Evolutionary conservation across 1,140 invertebrate species (phyloP).

Genomic region (Hyles euphorbiae): DNA sequence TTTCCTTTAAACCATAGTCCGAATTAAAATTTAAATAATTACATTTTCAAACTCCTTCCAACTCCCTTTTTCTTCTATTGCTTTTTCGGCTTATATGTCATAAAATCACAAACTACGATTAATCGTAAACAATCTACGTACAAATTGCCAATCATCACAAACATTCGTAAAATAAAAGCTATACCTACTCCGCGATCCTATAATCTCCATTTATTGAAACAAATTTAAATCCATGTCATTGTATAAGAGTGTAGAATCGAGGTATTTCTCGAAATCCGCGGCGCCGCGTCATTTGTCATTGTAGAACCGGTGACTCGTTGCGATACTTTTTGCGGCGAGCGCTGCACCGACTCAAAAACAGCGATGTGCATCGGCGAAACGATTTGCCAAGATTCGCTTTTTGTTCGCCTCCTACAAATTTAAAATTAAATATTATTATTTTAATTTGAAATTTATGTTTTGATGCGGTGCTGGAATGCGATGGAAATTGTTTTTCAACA

Average conservation of each 20-base stretch:
- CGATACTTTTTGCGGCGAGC: conserved; percentile 46
- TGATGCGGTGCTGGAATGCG: too few species aligned
- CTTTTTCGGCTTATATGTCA: too few species aligned
- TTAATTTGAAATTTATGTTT: background rate
- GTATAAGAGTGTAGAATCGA: conserved; percentile 36
- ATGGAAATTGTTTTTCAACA: background rate
- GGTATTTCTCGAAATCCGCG: conserved; percentile 51
- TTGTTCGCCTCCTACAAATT: background rate
- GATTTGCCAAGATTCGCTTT: conserved; percentile 4
- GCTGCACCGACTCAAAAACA: conserved; percentile 23
- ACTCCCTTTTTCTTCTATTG: too few species aligned
- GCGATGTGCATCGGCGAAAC: conserved; percentile 27
- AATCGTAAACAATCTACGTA: too few species aligned
- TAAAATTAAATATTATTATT: background rate
- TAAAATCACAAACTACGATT: too few species aligned
- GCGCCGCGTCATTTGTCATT: conserved; percentile 58
- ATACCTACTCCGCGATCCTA: background rate
- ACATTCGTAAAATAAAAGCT: too few species aligned
- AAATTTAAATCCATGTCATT: conserved; percentile 50
- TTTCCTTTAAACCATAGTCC: too few species aligned
- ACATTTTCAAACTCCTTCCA: too few species aligned
- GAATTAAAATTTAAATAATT: too few species aligned
- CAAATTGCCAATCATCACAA: too few species aligned
- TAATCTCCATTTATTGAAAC: conserved; percentile 45
- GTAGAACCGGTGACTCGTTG: conserved; percentile 28